Percentiles rank a stretch among this genome's conserved stretches.
Conservation (phyloP, 1,140 invertebrate genomes). For the Ips nitidus region DNA sequence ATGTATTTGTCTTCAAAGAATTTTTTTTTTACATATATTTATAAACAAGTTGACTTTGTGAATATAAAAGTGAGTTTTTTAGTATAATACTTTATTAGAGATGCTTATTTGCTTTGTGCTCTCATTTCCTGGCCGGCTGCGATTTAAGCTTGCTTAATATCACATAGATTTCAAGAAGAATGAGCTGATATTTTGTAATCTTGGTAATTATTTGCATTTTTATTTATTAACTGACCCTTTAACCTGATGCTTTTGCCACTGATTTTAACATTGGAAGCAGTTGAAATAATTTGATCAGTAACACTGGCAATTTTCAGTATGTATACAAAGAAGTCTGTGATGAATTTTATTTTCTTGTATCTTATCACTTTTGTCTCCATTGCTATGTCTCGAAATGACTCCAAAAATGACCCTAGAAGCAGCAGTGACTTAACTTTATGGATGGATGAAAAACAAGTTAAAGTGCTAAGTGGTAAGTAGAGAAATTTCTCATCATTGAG, state of each 20-base stretch:
- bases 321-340: slow-evolving; percentile 33
- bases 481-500: not conserved
- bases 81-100: no score
- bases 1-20: no score
- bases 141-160: no score
- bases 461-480: slow-evolving; percentile 81
- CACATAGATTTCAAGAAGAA: slow-evolving; percentile 1
- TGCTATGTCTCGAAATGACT: slow-evolving; percentile 44
- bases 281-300: slow-evolving; percentile 1
- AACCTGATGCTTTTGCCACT: slow-evolving; percentile 5
- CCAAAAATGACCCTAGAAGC: slow-evolving; percentile 48
- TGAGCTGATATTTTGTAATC: not conserved
- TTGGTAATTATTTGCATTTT: slow-evolving; percentile 2
- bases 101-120: no score
- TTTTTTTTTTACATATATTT: no score
- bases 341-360: slow-evolving; percentile 37
- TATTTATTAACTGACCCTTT: slow-evolving; percentile 7
- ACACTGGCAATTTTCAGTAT: slow-evolving; percentile 29
- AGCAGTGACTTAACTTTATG: slow-evolving; percentile 76
- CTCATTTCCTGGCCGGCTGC: no score
- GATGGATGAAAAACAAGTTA: slow-evolving; percentile 86
- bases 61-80: no score
- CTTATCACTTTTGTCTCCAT: slow-evolving; percentile 26
- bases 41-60: no score
- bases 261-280: not conserved